Evolutionary conservation across 1,140 invertebrate genomes (phyloP), one percentile per base, ranked within the genome.

Genomic region (Oscheius sp.): DNA sequence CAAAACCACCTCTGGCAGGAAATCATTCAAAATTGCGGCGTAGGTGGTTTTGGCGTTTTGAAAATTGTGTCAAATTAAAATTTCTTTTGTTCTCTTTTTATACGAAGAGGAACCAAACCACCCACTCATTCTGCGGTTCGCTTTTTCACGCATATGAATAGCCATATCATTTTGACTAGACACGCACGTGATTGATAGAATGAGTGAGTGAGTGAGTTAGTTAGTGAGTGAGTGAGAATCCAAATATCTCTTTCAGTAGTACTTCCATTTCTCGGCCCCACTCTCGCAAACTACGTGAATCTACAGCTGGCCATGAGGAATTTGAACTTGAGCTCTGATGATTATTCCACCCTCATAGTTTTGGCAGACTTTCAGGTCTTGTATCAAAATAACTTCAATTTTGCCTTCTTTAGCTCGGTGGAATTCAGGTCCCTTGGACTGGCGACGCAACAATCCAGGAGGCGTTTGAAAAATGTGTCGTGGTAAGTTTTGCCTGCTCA

Each of bases 221-320:
- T n/a, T n/a, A n/a, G 20, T 29, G 20, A 26, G 20, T 29, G 4
- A 20, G 20, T 55, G 20, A 55, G 20, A 7, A 3, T 10, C 23
- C 4, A 55, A 55, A 7, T 55, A 55, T n/a, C 38, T 45, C 29
- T 34, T 70, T 69, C 31, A 67, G 68, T 70, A 18, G 38, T 68
- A 26, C 55, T 70, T n/a, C 68, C 58, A 7, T 68, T 68, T 29
- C 29, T 68, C 46, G 66, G 66, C 2, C 26, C 2, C 7, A 35
- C 46, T 10, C 35, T 68, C 15, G 46, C 4, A 3, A 18, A 65
- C 28, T 68, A 68, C 66, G 4, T 2, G 4, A 63, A 63, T 10
- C 55, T 68, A 7, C 49, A 55, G 23, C 28, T 55, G 49, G 49
- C 49, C 49, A 13, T 55, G 49, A 15, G 49, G 7, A 15, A 55